A percentile compares a stretch with the other conserved stretches of the same genome.
phyloP scores from a whole-genome alignment of 2,113 vertebrate genomes.

The Amblyopsis rosae region DNA sequence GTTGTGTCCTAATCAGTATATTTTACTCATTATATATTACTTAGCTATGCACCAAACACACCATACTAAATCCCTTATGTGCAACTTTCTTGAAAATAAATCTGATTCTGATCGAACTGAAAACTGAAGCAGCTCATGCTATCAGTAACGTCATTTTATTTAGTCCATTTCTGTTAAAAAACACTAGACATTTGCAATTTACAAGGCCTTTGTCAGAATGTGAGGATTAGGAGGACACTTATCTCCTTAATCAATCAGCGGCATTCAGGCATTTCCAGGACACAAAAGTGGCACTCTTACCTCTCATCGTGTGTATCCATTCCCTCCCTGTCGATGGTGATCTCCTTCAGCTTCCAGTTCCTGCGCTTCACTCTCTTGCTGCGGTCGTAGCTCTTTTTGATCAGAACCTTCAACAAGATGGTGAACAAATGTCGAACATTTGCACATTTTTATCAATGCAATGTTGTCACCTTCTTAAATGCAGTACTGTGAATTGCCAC shows the following conservation, averaged over 20 bases:
- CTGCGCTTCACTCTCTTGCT: conserved; percentile 84
- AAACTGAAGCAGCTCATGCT: too few species aligned
- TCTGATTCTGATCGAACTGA: too few species aligned
- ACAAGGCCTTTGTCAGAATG: too few species aligned
- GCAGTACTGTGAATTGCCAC: conserved; percentile 20
- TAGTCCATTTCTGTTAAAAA: too few species aligned
- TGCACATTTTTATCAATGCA: neutral
- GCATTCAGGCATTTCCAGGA: neutral
- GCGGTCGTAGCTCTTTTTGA: conserved; percentile 95
- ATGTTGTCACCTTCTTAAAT: neutral
- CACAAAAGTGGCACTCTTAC: conserved; percentile 58
- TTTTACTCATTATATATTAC: too few species aligned
- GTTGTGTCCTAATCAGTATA: too few species aligned
- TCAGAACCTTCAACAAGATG: conserved; percentile 80
- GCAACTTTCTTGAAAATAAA: too few species aligned
- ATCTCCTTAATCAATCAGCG: neutral
- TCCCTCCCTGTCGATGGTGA: conserved; percentile 84
- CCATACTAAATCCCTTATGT: too few species aligned
- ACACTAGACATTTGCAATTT: too few species aligned
- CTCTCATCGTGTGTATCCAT: conserved; percentile 88
- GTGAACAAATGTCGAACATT: neutral
- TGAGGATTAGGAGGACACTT: too few species aligned
- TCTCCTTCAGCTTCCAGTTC: conserved; percentile 94
- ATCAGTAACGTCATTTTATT: too few species aligned
- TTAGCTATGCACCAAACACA: too few species aligned